Conservation (phyloP, 2,888 invertebrate species). For the Lypha dubia region DNA sequence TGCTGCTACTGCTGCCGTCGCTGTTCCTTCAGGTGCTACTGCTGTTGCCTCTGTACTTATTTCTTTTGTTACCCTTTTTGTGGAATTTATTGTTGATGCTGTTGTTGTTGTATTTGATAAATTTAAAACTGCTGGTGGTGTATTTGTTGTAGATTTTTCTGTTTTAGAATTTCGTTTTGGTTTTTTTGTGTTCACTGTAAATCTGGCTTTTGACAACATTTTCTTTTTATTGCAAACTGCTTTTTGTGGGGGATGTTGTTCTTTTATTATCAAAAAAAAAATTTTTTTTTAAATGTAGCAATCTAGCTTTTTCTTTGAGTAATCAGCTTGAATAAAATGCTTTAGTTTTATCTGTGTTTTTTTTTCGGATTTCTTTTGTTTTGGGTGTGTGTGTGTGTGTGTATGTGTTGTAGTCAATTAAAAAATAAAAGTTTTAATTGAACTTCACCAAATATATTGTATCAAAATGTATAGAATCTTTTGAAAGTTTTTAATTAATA, state of each 20-base stretch:
- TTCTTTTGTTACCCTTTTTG: no score
- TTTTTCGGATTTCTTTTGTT: neutral
- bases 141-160: neutral
- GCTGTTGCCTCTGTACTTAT: neutral
- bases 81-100: neutral
- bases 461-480: slow-evolving; percentile 14
- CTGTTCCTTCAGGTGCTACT: neutral
- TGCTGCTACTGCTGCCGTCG: neutral
- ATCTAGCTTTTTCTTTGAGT: slow-evolving; percentile 33
- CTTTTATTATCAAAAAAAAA: slow-evolving; percentile 19
- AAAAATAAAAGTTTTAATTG: slow-evolving; percentile 26
- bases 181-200: slow-evolving; percentile 29
- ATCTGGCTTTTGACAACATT: slow-evolving; percentile 65
- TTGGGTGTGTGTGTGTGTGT: neutral
- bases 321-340: slow-evolving; percentile 31
- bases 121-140: slow-evolving; percentile 18
- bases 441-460: slow-evolving; percentile 37
- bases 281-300: neutral
- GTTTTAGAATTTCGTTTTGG: slow-evolving; percentile 47
- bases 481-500: slow-evolving; percentile 41
- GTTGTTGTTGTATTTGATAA: slow-evolving; percentile 10
- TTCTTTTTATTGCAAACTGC: slow-evolving; percentile 35
- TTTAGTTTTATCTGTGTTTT: neutral
- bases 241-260: slow-evolving; percentile 3
- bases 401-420: slow-evolving; percentile 29